Conservation (phyloP, 2,113 vertebrate species). For the Arvicanthis niloticus region DNA sequence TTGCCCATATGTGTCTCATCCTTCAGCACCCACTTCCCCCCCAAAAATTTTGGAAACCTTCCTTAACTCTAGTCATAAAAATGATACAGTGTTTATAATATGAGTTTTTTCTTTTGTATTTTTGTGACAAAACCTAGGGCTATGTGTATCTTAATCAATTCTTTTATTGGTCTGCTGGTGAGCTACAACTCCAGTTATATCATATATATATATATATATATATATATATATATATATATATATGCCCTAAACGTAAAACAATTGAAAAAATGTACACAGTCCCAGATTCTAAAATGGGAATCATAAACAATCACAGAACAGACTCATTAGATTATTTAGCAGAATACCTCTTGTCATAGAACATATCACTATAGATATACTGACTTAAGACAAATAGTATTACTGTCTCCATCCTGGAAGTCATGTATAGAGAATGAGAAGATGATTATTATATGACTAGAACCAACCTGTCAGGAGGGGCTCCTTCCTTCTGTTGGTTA, state of each 20-base stretch:
- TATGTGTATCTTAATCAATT: not conserved
- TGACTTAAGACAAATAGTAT: not conserved
- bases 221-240: no score
- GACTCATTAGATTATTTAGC: not conserved
- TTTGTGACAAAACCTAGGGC: not conserved
- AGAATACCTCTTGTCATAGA: not conserved
- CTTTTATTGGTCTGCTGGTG: not conserved
- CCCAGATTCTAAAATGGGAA: not conserved
- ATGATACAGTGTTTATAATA: not conserved
- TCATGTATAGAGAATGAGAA: not conserved
- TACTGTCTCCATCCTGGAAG: not conserved
- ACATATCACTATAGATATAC: not conserved
- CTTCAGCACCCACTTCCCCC: not conserved
- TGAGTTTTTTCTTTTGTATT: not conserved
- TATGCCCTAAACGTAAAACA: not conserved
- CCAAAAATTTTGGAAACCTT: not conserved
- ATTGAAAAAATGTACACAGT: not conserved
- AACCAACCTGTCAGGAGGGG: not conserved
- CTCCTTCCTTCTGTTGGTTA: not conserved
- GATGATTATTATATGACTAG: not conserved
- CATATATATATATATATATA: not conserved
- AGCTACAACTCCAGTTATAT: not conserved
- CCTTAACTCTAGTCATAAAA: not conserved
- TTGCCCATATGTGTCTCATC: not conserved
- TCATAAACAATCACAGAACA: not conserved